These are phyloP conservation scores for Forbesichthys papilliferus DNA, from an alignment of 2,113 vertebrate genomes.

Conservation along the genomic window DNA sequence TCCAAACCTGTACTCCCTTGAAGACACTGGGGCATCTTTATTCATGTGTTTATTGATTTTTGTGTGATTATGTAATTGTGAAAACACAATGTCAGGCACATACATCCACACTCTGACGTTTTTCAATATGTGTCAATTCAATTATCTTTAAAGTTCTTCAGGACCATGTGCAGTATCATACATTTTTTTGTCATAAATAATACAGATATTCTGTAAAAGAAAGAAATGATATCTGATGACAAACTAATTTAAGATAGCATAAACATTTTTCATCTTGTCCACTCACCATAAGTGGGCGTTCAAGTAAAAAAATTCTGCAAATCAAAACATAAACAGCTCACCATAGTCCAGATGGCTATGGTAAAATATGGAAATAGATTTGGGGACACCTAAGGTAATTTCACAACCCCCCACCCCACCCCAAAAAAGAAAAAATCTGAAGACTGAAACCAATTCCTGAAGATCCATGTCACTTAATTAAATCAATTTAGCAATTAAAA, in stretches of 20 bases:
- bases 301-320: not conserved
- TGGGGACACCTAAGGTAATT: not conserved
- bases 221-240: no score
- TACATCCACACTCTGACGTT: constrained; percentile 15
- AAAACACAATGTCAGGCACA: constrained; percentile 40
- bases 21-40: constrained; percentile 44
- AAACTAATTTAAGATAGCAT: no score
- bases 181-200: no score
- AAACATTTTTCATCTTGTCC: no score
- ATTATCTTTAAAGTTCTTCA: not conserved
- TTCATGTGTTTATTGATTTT: constrained; percentile 54
- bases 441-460: not conserved
- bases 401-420: not conserved
- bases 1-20: not conserved
- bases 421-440: constrained; percentile 5
- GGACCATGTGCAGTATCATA: no score
- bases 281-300: no score
- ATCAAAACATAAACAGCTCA: not conserved
- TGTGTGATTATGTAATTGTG: constrained; percentile 41
- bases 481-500: constrained; percentile 49
- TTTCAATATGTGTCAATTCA: not conserved
- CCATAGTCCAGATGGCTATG: no score
- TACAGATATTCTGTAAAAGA: no score
- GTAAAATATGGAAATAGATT: not conserved
- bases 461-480: constrained; percentile 12